Conservation (phyloP, 2,888 invertebrate genomes). For the Dorcus hopei region DNA sequence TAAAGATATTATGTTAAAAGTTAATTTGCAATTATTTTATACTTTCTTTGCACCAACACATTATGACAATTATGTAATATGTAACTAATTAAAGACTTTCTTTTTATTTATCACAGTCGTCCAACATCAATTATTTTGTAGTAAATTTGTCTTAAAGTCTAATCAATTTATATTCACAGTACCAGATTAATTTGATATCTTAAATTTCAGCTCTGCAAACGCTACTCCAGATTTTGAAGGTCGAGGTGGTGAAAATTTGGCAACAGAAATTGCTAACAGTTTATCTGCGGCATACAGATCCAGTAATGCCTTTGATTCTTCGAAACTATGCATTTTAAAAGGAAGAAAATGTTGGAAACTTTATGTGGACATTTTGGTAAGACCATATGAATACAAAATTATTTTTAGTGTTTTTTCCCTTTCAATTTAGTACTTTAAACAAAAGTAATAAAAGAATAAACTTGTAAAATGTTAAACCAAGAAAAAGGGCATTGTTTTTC, state of each 20-base stretch:
- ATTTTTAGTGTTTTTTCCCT: neutral
- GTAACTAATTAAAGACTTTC: no score
- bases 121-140: no score
- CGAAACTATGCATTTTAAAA: slow-evolving; percentile 76
- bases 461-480: neutral
- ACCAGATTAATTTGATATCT: neutral
- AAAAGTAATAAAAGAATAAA: no score
- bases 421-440: no score
- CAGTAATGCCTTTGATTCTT: slow-evolving; percentile 71
- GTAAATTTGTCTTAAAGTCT: no score
- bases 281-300: slow-evolving; percentile 79
- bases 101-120: no score
- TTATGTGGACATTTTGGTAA: slow-evolving; percentile 88
- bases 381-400: slow-evolving; percentile 24
- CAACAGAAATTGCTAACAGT: slow-evolving; percentile 76
- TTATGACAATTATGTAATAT: no score
- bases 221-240: slow-evolving; percentile 97
- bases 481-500: no score
- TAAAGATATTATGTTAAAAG: no score
- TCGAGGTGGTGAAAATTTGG: slow-evolving; percentile 88
- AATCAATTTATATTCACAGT: no score
- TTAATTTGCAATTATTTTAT: no score
- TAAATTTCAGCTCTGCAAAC: slow-evolving; percentile 79
- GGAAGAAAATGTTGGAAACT: slow-evolving; percentile 91
- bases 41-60: no score